phyloP scores from a whole-genome alignment of 1,140 invertebrate species.

The Cephus cinctus region DNA sequence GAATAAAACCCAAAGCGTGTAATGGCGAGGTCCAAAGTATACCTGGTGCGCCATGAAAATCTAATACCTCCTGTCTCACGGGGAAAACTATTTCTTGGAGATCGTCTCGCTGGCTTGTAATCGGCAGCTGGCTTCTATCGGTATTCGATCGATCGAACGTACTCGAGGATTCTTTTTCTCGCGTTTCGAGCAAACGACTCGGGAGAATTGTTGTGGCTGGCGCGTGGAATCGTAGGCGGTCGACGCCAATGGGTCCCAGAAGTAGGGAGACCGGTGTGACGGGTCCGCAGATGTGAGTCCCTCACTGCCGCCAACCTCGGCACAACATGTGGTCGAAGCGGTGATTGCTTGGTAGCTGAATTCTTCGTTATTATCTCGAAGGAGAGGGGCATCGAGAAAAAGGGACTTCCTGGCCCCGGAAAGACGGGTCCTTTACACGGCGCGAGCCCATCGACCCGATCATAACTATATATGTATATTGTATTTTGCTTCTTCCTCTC shows the following conservation, averaged over 20 bases:
- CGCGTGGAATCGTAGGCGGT: conserved; percentile 2
- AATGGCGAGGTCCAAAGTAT: not conserved
- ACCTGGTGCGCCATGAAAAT: conserved; percentile 12
- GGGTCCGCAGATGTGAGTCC: conserved; percentile 51
- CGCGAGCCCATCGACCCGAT: no score
- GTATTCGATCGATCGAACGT: no score
- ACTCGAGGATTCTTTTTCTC: no score
- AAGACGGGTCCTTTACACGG: not conserved
- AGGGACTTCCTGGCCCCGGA: conserved; percentile 8
- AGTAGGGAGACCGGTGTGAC: conserved; percentile 51
- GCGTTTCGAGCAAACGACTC: no score
- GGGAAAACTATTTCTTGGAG: no score
- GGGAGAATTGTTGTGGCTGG: conserved; percentile 13
- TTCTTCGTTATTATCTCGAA: conserved; percentile 36
- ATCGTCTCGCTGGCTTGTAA: no score
- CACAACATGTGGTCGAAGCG: conserved; percentile 37
- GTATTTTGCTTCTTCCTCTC: no score
- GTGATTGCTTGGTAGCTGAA: conserved; percentile 29
- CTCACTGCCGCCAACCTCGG: conserved; percentile 8
- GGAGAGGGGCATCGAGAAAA: conserved; percentile 13
- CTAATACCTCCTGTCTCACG: conserved; percentile 14
- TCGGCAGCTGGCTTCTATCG: no score
- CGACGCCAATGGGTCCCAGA: conserved; percentile 39
- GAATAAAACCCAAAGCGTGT: conserved; percentile 1
- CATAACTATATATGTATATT: no score